A percentile compares a stretch with the other conserved stretches of the same genome.
Evolutionary conservation across 2,797 vertebrate genomes (phyloP).

Genomic region (Myiotriccus ornatus): DNA sequence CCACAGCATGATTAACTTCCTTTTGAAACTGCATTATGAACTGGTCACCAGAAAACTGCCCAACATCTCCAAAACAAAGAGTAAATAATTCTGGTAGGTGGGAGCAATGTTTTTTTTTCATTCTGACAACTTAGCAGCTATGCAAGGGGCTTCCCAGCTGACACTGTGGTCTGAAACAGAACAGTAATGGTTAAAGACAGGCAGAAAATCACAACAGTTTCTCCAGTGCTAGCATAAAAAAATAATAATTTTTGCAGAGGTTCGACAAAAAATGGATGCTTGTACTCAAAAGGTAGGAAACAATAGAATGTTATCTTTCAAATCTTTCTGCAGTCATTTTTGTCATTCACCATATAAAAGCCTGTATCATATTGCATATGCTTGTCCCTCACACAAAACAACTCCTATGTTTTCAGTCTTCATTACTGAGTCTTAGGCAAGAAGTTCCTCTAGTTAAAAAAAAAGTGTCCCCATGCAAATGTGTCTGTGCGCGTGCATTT

Average conservation of each 20-base stretch:
- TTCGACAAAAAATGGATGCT: background rate
- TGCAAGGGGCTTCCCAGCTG: background rate
- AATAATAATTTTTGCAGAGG: background rate
- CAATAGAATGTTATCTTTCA: background rate
- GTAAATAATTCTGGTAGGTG: background rate
- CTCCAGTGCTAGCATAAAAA: background rate
- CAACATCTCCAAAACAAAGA: background rate
- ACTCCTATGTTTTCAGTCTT: background rate
- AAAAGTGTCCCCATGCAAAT: background rate
- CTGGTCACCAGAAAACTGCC: background rate
- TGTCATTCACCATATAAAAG: background rate
- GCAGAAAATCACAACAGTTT: background rate
- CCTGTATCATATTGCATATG: background rate
- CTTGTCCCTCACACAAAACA: background rate
- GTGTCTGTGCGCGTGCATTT: background rate
- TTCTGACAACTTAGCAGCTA: background rate
- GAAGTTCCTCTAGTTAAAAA: background rate
- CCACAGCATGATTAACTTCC: background rate
- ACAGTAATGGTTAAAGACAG: background rate
- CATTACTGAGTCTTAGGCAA: background rate
- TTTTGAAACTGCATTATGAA: background rate
- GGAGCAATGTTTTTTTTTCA: background rate
- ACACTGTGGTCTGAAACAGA: background rate
- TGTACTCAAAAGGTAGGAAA: background rate
- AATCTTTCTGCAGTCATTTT: background rate